A percentile compares a stretch with the other conserved stretches of the same genome.
phyloP scores from a whole-genome alignment of 2,113 vertebrate species.

The Oceanodroma tethys region DNA sequence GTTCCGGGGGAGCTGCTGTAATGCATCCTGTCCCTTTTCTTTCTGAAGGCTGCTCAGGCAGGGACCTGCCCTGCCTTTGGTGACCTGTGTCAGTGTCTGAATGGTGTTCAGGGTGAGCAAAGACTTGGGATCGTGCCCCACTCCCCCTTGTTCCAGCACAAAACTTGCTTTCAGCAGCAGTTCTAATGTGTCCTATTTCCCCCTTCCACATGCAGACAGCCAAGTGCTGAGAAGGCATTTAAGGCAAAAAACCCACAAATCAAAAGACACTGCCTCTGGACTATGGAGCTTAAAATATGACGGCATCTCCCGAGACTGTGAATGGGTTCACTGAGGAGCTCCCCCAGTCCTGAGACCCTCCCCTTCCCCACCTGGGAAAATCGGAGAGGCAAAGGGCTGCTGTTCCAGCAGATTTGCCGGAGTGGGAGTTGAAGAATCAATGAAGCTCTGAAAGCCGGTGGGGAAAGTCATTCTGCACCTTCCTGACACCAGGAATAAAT shows the following conservation, averaged over 20 bases:
- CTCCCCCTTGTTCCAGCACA: neutral
- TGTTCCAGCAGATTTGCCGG: constrained; percentile 59
- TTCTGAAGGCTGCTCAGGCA: neutral
- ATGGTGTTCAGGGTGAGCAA: neutral
- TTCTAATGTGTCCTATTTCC: neutral
- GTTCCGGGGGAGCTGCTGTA: neutral
- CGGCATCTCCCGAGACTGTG: neutral
- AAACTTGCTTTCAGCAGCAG: neutral
- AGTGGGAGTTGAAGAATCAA: constrained; percentile 61
- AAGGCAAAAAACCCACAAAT: neutral
- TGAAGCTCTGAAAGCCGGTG: constrained; percentile 63
- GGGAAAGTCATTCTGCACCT: constrained; percentile 61
- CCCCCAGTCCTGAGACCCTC: neutral
- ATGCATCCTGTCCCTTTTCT: neutral
- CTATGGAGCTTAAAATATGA: neutral
- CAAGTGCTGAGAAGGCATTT: neutral
- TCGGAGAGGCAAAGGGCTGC: constrained; percentile 39
- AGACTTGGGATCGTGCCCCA: neutral
- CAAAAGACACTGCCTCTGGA: neutral
- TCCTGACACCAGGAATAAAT: constrained; percentile 76
- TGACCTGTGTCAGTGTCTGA: neutral
- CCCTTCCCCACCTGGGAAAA: neutral
- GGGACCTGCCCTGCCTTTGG: neutral
- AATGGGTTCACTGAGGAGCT: neutral
- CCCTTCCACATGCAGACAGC: neutral